Evolutionary conservation across 2,113 vertebrate species (phyloP), one percentile per base, ranked within the genome.

Genomic region (Pelecanoides urinatrix): DNA sequence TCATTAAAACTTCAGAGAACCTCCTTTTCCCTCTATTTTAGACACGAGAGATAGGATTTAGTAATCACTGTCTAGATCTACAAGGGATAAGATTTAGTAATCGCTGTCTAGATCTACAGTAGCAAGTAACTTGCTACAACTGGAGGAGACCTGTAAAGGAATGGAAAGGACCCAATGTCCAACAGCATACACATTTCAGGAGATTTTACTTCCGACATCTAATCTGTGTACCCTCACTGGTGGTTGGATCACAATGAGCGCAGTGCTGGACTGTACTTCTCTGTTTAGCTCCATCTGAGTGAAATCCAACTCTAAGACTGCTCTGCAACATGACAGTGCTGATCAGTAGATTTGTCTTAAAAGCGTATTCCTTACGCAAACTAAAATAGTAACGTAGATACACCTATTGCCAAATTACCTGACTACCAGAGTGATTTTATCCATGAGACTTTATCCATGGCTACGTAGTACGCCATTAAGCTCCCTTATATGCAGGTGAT

Each of bases 401-500:
- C 29, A 50, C 25, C 29, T 65, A 44, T 26, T 34, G 21, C 14
- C 17, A 30, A 78, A 32, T 62, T 61, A 52, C 16, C 5, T n/a
- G 29, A 40, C 86, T 94, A 78, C 17, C 61, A 58, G 16, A 93
- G 34, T 80, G 70, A 93, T 75, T 94, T 70, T 88, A 67, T 52
- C 59, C 30, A 67, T 81, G 63, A 93, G 34, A 82, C 42, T 85
- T 81, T 85, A 62, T 58, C 36, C 29, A 38, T 56, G 81, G 92
- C 63, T 90, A 65, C 38, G 32, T 85, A 89, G 34, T 32, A 66
- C 15, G 45, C 70, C 59, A 92, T 88, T 79, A 95, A 85, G 88
- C 8, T 96, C 95, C 76, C 42, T 21, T 91, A 84, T 61, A 93
- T 79, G 74, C 53, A 86, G 49, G 29, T 52, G 71, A 92, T 95